phyloP scores from a whole-genome alignment of 2,888 invertebrate species.

The Stenichneumon culpator region DNA sequence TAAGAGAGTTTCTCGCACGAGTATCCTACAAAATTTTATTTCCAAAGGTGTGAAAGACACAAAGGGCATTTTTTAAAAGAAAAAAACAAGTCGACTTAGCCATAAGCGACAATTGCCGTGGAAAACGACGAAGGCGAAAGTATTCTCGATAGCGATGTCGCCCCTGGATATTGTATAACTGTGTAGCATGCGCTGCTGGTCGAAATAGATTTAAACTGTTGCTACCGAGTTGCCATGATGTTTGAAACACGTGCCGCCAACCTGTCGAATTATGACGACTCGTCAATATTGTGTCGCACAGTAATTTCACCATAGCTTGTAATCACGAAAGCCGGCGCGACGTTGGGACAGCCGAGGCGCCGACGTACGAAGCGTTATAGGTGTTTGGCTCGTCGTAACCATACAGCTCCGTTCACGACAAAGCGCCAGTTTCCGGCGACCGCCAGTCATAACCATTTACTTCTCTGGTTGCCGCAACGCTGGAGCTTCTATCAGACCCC shows the following conservation, averaged over 20 bases:
- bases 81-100: no score
- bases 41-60: no score
- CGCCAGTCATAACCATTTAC: constrained; percentile 15
- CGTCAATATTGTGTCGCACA: constrained; percentile 17
- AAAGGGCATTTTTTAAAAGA: no score
- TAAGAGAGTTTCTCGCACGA: no score
- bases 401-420: neutral
- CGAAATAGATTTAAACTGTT: neutral
- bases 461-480: constrained; percentile 1
- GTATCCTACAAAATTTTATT: no score
- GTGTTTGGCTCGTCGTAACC: neutral
- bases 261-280: constrained; percentile 4
- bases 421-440: constrained; percentile 16
- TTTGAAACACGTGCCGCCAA: constrained; percentile 7
- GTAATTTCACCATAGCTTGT: constrained; percentile 11
- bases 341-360: neutral
- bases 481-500: neutral
- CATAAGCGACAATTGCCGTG: no score
- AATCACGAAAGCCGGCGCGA: constrained; percentile 16
- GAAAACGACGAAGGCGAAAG: no score
- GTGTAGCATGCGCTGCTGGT: neutral
- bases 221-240: neutral
- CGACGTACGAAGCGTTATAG: neutral
- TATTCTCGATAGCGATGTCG: neutral
- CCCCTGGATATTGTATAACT: neutral